Conservation (phyloP, 2,113 vertebrate genomes). For the Malurus melanocephalus region DNA sequence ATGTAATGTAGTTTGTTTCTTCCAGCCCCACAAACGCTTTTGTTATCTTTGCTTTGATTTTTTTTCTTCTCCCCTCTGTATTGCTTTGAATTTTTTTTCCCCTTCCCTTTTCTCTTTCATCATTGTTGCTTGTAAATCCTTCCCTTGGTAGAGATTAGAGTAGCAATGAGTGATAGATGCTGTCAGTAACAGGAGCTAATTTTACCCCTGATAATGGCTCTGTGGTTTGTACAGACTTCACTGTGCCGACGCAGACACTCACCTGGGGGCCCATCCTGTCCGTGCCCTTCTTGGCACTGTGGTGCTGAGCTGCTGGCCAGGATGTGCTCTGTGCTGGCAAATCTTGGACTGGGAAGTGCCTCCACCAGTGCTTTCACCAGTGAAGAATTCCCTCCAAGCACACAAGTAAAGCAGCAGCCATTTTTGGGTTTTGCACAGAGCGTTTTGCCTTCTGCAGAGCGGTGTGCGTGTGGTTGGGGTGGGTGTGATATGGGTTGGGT, state of each 20-base stretch:
- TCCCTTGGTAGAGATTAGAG: constrained; percentile 71
- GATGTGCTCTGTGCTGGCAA: not conserved
- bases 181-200: constrained; percentile 70
- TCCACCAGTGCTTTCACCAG: not conserved
- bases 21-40: constrained; percentile 54
- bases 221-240: constrained; percentile 32
- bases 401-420: rapidly evolving
- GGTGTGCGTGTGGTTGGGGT: rapidly evolving
- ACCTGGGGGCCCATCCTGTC: not conserved
- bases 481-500: not conserved
- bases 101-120: constrained; percentile 55
- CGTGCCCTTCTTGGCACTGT: not conserved
- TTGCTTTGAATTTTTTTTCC: not conserved
- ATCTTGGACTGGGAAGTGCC: not conserved
- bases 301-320: not conserved
- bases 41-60: constrained; percentile 63
- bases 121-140: constrained; percentile 68
- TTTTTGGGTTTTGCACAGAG: not conserved
- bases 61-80: constrained; percentile 27
- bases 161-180: constrained; percentile 66
- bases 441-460: not conserved
- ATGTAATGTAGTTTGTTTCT: constrained; percentile 59
- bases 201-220: constrained; percentile 64
- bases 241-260: not conserved
- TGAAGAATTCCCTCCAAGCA: not conserved